A percentile compares a stretch with the other conserved stretches of the same genome.
Evolutionary conservation across 2,797 vertebrate species (phyloP).

Genomic region (Schizopygopsis pylzovi): DNA sequence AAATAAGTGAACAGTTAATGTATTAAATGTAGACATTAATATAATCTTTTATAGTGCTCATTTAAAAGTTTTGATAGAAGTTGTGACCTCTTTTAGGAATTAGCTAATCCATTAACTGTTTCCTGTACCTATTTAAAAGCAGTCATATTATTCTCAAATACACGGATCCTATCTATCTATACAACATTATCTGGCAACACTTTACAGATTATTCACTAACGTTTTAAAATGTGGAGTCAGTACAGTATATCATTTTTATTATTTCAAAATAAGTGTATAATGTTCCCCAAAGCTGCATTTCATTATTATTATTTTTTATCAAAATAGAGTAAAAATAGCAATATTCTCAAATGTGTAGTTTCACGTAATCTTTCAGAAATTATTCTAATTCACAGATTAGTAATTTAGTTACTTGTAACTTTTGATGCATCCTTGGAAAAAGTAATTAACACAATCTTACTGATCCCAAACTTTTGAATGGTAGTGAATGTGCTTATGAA

Average conservation of each 20-base stretch:
- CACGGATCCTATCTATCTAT: background rate
- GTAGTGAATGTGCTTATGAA: background rate
- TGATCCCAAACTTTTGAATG: background rate
- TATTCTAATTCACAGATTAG: background rate
- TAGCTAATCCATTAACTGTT: background rate
- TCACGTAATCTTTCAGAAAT: background rate
- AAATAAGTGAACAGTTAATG: conserved; percentile 10
- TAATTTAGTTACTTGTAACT: background rate
- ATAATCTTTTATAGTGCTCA: conserved; percentile 5
- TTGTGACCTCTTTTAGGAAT: conserved; percentile 38
- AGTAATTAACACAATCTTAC: background rate
- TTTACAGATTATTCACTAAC: background rate
- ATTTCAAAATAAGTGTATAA: background rate
- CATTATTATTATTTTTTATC: no score
- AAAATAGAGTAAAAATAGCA: background rate
- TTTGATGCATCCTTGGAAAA: background rate
- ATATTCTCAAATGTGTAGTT: background rate
- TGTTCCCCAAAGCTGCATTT: background rate
- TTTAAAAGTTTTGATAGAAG: conserved; percentile 30
- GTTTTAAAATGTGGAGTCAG: background rate
- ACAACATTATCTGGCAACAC: background rate
- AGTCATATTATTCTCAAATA: background rate
- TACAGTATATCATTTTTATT: background rate
- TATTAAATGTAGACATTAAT: conserved; percentile 20
- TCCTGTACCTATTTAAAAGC: background rate